phyloP scores from a whole-genome alignment of 2,797 vertebrate genomes.

The Benthosema pterotum region DNA sequence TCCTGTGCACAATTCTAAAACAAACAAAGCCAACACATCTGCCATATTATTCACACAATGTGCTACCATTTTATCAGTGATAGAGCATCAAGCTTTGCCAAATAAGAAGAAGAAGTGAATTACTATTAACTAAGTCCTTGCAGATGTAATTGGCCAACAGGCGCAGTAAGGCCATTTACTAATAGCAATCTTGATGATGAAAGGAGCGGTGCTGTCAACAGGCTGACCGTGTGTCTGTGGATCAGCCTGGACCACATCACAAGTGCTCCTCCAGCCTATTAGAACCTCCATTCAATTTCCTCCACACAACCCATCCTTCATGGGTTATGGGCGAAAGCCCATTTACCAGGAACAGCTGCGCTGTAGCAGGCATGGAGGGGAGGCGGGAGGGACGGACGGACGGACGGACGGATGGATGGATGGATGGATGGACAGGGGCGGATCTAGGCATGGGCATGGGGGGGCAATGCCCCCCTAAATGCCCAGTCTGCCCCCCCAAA shows the following conservation, averaged over 20 bases:
- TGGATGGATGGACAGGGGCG: conserved; percentile 1
- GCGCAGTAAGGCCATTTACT: background rate
- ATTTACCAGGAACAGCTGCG: background rate
- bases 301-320: background rate
- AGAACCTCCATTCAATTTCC: conserved; percentile 4
- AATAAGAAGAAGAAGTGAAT: too few relatives aligned
- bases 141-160: background rate
- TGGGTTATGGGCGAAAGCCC: background rate
- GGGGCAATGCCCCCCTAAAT: too few relatives aligned
- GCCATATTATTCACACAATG: too few relatives aligned
- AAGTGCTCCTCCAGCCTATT: background rate
- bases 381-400: background rate
- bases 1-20: too few relatives aligned
- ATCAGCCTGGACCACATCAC: background rate
- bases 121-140: background rate
- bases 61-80: too few relatives aligned
- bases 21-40: too few relatives aligned
- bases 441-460: too few relatives aligned
- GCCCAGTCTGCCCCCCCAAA: too few relatives aligned
- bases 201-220: background rate
- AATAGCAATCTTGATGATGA: background rate
- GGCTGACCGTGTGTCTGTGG: background rate
- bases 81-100: too few relatives aligned
- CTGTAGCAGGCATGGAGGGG: conserved; percentile 4
- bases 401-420: background rate